phyloP scores from a whole-genome alignment of 2,797 vertebrate genomes.

The Miichthys miiuy region DNA sequence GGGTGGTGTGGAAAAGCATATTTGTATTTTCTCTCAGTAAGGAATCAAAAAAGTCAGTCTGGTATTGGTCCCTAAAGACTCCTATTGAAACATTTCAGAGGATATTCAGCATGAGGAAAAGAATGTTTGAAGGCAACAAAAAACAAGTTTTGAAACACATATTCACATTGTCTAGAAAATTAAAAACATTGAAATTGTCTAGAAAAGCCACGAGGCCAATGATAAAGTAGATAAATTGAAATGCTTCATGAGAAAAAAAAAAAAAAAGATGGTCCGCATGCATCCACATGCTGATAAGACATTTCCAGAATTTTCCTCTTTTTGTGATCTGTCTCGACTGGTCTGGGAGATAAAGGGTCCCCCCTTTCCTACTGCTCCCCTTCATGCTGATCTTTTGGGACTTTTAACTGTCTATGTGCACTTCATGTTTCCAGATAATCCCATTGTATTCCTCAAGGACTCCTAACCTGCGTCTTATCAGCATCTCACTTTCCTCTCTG shows the following conservation, averaged over 20 bases:
- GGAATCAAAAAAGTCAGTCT: not conserved
- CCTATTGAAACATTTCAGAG: not conserved
- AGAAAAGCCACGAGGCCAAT: not conserved
- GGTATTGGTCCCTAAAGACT: not conserved
- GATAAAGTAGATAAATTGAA: constrained; percentile 18
- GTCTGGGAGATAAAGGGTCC: constrained; percentile 54
- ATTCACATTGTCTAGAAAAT: too few species aligned
- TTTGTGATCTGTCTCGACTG: constrained; percentile 50
- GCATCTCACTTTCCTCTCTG: constrained; percentile 52
- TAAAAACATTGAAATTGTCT: not conserved
- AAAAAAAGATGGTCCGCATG: constrained; percentile 33
- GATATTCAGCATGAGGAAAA: not conserved
- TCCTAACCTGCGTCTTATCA: constrained; percentile 71
- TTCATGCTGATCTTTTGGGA: constrained; percentile 52
- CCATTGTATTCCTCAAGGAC: constrained; percentile 76
- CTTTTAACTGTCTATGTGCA: constrained; percentile 35
- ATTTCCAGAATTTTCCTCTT: constrained; percentile 55
- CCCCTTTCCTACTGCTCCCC: constrained; percentile 37
- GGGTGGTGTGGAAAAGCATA: not conserved
- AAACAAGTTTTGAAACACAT: too few species aligned
- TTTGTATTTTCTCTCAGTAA: not conserved
- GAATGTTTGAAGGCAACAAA: too few species aligned
- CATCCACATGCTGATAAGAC: constrained; percentile 50
- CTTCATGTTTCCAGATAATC: constrained; percentile 68
- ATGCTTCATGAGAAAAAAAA: constrained; percentile 5